Percentiles rank a stretch among this genome's conserved stretches.
Conservation (phyloP, 2,888 invertebrate species). For the Xestobium rufovillosum region DNA sequence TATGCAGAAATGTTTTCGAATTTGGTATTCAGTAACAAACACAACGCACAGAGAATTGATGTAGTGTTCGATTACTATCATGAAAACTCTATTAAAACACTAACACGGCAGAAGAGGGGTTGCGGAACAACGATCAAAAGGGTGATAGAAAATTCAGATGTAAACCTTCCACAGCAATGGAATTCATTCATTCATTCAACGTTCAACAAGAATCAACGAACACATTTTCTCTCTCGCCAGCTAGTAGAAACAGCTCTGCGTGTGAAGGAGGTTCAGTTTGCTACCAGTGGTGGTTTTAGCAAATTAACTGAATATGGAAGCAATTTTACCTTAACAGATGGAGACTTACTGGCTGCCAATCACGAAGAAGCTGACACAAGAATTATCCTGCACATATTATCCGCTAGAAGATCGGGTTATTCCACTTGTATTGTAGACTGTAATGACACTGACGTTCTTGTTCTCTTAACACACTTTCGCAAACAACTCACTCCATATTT, state of each 20-base stretch:
- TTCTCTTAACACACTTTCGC: too few relatives aligned
- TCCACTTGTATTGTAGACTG: conserved; percentile 4
- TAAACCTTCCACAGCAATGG: conserved; percentile 18
- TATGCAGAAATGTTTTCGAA: conserved; percentile 11
- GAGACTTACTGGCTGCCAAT: conserved; percentile 11
- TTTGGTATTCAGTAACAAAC: conserved; percentile 9
- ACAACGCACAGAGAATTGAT: conserved; percentile 12
- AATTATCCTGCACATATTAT: conserved; percentile 19
- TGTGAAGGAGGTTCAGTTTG: conserved; percentile 8
- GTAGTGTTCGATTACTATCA: conserved; percentile 13
- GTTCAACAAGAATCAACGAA: conserved; percentile 16
- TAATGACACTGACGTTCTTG: too few relatives aligned
- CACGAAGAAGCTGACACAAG: conserved; percentile 21
- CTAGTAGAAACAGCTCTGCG: conserved; percentile 8
- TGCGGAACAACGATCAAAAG: background rate
- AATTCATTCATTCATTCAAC: conserved; percentile 19
- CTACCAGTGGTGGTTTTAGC: conserved; percentile 16
- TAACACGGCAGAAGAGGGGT: conserved; percentile 7
- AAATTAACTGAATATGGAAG: conserved; percentile 13
- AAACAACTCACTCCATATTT: too few relatives aligned
- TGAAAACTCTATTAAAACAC: conserved; percentile 11
- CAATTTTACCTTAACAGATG: conserved; percentile 11
- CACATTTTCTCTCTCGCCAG: conserved; percentile 14
- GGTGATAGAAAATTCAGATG: conserved; percentile 7
- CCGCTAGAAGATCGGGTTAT: conserved; percentile 5